These are phyloP conservation scores for Pammene aurita DNA, from an alignment of 2,888 invertebrate genomes.

Conservation along the genomic window DNA sequence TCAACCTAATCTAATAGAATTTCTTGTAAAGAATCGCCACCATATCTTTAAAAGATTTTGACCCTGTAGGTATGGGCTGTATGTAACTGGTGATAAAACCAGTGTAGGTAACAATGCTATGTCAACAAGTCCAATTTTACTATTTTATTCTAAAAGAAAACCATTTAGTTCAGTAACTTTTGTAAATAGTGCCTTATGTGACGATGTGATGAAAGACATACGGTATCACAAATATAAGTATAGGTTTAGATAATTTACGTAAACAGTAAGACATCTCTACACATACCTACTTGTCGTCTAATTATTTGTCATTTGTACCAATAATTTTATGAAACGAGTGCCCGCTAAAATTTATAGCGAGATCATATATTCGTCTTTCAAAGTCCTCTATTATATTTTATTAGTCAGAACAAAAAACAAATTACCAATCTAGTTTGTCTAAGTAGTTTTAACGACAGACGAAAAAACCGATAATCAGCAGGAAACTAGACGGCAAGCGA, in stretches of 20 bases:
- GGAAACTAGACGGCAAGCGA: conserved; percentile 37
- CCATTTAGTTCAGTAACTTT: too few relatives aligned
- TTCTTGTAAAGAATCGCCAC: too few relatives aligned
- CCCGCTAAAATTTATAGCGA: background rate
- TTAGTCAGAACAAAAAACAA: conserved; percentile 8
- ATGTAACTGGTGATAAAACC: too few relatives aligned
- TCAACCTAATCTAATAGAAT: background rate
- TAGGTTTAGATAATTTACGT: background rate
- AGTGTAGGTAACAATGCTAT: too few relatives aligned
- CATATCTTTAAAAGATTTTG: too few relatives aligned
- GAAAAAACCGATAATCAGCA: conserved; percentile 26
- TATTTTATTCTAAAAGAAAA: too few relatives aligned
- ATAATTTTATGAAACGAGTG: background rate
- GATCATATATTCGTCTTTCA: background rate
- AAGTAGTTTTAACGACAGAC: conserved; percentile 24
- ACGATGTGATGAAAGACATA: too few relatives aligned
- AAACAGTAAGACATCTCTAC: background rate
- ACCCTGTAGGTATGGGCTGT: too few relatives aligned
- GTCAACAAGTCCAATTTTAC: too few relatives aligned
- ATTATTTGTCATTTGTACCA: background rate
- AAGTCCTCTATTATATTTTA: background rate
- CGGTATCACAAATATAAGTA: too few relatives aligned
- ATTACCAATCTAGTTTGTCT: conserved; percentile 13
- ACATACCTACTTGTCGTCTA: background rate
- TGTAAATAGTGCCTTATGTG: too few relatives aligned